Percentiles rank a stretch among this genome's conserved stretches.
Conservation (phyloP, 2,797 vertebrate genomes). For the Adelosebastes latens region DNA sequence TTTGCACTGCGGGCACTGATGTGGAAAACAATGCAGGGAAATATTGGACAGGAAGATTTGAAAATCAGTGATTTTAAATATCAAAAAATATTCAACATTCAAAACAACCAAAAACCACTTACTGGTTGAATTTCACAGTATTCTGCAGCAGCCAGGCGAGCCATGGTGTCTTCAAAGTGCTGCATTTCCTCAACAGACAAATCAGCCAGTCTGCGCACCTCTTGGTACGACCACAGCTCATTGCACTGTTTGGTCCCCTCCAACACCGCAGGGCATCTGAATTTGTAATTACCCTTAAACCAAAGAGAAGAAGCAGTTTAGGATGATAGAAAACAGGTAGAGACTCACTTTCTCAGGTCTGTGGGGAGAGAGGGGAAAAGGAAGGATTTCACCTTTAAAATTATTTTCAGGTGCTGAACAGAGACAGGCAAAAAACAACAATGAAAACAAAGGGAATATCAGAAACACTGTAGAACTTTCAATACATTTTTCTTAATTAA, state of each 20-base stretch:
- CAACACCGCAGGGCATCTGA: slow-evolving; percentile 69
- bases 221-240: slow-evolving; percentile 68
- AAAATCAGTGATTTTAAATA: not conserved
- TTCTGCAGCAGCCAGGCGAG: slow-evolving; percentile 53
- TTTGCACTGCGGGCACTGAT: slow-evolving; percentile 65
- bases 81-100: not conserved
- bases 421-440: not conserved
- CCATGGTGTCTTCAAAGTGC: slow-evolving; percentile 73
- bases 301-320: not conserved
- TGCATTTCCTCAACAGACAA: slow-evolving; percentile 72
- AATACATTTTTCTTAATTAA: not conserved
- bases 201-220: slow-evolving; percentile 75
- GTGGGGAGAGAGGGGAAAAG: no score
- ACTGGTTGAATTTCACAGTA: slow-evolving; percentile 64
- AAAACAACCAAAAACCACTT: slow-evolving; percentile 17
- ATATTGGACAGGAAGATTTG: not conserved
- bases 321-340: not conserved
- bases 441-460: not conserved
- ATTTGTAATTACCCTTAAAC: slow-evolving; percentile 66
- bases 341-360: not conserved
- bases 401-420: not conserved
- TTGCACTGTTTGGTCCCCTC: slow-evolving; percentile 51
- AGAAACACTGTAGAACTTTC: not conserved
- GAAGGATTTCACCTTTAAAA: not conserved
- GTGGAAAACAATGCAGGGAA: not conserved